Conservation (phyloP, 2,113 vertebrate species). For the Thamnophis sirtalis region DNA sequence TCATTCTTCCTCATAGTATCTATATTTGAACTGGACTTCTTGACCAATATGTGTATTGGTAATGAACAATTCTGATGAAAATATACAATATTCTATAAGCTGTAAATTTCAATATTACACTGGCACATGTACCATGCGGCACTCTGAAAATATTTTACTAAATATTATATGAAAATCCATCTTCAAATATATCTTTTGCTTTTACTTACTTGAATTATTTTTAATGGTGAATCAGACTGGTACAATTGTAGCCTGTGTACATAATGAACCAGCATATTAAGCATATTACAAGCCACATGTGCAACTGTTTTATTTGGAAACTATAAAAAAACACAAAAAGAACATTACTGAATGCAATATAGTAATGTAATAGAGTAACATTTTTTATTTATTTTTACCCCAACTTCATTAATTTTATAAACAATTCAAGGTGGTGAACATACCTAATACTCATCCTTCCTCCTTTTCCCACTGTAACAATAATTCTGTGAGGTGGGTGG, state of each 20-base stretch:
- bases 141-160: not conserved
- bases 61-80: not conserved
- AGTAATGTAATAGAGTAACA: not conserved
- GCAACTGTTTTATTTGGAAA: slow-evolving; percentile 97
- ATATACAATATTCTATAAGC: not conserved
- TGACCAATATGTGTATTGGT: not conserved
- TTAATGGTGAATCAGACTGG: slow-evolving; percentile 89
- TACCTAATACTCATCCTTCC: not conserved
- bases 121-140: not conserved
- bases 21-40: not conserved
- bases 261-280: slow-evolving; percentile 91
- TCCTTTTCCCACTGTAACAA: not conserved
- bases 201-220: slow-evolving; percentile 89
- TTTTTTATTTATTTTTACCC: not conserved
- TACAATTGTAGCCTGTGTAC: slow-evolving; percentile 89
- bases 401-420: not conserved
- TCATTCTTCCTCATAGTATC: not conserved
- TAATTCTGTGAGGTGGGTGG: not conserved
- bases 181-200: not conserved
- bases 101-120: not conserved
- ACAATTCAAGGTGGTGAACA: not conserved
- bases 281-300: slow-evolving; percentile 91
- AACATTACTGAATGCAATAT: not conserved
- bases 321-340: slow-evolving; percentile 64
- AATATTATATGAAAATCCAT: not conserved